Conservation (phyloP, 2,888 invertebrate species). For the Melinopterus prodromus region DNA sequence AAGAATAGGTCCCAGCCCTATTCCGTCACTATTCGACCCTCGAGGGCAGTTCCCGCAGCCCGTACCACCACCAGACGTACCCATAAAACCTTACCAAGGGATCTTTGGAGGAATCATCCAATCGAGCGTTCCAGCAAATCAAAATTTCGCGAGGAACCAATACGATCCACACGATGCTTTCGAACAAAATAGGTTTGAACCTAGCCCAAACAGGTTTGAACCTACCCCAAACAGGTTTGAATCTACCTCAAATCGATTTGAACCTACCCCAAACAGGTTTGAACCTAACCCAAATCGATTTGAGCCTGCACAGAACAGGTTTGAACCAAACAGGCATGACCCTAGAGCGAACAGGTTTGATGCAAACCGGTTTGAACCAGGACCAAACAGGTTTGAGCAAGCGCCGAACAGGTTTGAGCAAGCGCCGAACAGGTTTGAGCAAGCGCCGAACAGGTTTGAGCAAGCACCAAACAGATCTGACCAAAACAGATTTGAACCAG, state of each 20-base stretch:
- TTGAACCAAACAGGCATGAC: too few relatives aligned
- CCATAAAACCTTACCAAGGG: neutral
- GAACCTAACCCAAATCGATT: neutral
- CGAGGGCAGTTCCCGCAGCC: neutral
- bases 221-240: neutral
- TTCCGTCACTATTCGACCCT: neutral
- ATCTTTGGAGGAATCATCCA: neutral
- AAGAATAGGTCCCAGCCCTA: neutral
- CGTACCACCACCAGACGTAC: neutral
- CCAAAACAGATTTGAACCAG: constrained; percentile 5
- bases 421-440: neutral
- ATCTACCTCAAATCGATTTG: neutral
- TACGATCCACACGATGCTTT: neutral
- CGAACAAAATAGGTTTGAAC: neutral
- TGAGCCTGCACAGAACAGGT: neutral
- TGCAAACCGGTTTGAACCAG: too few relatives aligned
- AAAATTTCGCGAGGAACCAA: constrained; percentile 8
- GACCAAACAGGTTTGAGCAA: too few relatives aligned
- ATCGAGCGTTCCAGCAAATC: constrained; percentile 11
- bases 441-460: neutral
- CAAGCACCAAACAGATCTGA: neutral
- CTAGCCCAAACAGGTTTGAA: neutral
- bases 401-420: neutral
- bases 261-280: neutral
- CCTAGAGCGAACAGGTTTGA: too few relatives aligned